Percentiles rank a stretch among this genome's conserved stretches.
phyloP scores from a whole-genome alignment of 2,797 vertebrate species.

The Falco cherrug region DNA sequence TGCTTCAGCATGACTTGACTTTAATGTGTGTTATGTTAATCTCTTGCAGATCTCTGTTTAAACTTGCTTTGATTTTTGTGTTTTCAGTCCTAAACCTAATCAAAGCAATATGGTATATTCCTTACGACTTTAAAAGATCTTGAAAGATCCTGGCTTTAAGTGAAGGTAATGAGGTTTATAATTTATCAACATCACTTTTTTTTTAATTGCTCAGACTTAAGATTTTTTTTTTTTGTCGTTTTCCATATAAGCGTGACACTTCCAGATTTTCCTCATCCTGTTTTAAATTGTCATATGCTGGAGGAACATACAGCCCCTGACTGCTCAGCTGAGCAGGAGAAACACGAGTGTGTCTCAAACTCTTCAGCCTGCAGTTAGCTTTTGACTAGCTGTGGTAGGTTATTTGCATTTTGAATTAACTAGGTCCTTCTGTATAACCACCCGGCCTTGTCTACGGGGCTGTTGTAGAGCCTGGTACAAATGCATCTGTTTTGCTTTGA shows the following conservation, averaged over 20 bases:
- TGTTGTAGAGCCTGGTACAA: not conserved
- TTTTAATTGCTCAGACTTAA: not conserved
- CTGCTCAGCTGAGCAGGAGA: not conserved
- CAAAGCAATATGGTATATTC: conserved; percentile 17
- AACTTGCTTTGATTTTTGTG: conserved; percentile 54
- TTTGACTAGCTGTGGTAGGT: not conserved
- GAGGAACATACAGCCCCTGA: not conserved
- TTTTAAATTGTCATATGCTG: not conserved
- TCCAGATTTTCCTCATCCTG: not conserved
- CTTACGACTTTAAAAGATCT: not conserved
- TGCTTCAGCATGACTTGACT: conserved; percentile 22
- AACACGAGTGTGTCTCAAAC: not conserved
- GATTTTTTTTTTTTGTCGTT: not conserved
- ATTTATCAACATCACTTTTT: not conserved
- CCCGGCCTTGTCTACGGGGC: not conserved
- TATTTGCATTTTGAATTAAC: conserved; percentile 33
- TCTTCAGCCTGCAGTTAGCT: not conserved
- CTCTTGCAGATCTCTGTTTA: conserved; percentile 35
- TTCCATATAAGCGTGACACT: not conserved
- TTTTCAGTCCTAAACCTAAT: conserved; percentile 29
- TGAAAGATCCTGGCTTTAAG: not conserved
- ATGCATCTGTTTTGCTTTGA: not conserved
- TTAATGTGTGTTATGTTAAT: not conserved
- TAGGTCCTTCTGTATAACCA: not conserved
- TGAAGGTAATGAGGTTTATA: not conserved